Base-by-base conservation (phyloP, 2,113 vertebrate genomes). In the Geococcyx californianus region DNA sequence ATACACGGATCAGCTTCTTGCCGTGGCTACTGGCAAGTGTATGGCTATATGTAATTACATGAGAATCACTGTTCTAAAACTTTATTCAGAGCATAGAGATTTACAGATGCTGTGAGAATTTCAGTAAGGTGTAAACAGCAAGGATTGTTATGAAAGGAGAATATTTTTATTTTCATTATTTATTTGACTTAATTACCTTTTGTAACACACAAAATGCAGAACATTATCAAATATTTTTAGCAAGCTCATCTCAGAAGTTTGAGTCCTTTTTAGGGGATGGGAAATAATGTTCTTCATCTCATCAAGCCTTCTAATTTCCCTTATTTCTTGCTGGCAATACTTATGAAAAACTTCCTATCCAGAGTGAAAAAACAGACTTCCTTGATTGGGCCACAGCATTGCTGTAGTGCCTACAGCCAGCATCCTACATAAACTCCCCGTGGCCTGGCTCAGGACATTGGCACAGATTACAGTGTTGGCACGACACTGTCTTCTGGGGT, bases 401-500 rank as follows among this genome's bases (percentile, higher is more conserved):
- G 0, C 42, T 2, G 1, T 29, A 33, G 16, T 73, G 42, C 64
- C 73, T 56, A 14, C 25, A 56, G 34, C 29, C 29, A 60, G 29
- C 42, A 24, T 72, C 51, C 36, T 26, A 13, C 2, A 0, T 52
- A 67, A n/a, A 52, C 3, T 66, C 75, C 1, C 1, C 7, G 0
- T 67, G 58, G 56, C n/a, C 33, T 77, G n/a, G 47, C 26, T 81
- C 47, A 10, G 52, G n/a, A 23, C 1, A 0, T n/a, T 29, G 42
- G 62, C 42, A 25, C 3, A 6, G 45, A 67, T 76, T 76, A 56
- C 18, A 20, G 29, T 42, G 18, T 66, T 84, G 87, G 21, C 75
- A 67, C 0, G 5, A 16, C 25, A 54, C 20, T 76, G 17, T 49
- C 62, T 89, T 63, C 36, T 89, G 74, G 40, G 29, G 56, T 82